A percentile compares a stretch with the other conserved stretches of the same genome.
phyloP scores from a whole-genome alignment of 2,113 vertebrate species.

The Archilochus colubris region DNA sequence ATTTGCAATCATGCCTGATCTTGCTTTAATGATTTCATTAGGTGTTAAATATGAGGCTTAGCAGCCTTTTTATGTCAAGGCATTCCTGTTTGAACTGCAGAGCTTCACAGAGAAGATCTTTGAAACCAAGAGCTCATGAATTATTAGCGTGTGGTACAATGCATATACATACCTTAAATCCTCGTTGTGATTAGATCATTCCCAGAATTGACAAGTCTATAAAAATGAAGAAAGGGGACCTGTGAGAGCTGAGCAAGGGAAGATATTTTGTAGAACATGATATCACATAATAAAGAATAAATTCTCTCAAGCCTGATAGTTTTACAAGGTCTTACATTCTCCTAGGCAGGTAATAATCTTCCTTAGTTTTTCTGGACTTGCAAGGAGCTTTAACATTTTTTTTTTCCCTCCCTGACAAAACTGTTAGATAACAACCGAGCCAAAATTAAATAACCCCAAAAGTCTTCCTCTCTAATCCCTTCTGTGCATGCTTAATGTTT shows the following conservation, averaged over 20 bases:
- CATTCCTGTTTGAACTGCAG: constrained; percentile 43
- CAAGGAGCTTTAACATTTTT: constrained; percentile 37
- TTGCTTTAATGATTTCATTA: constrained; percentile 64
- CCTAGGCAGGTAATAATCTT: constrained; percentile 71
- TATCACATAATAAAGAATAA: constrained; percentile 63
- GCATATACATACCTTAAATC: constrained; percentile 59
- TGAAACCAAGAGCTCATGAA: constrained; percentile 57
- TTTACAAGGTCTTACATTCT: constrained; percentile 61
- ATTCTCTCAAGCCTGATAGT: constrained; percentile 50
- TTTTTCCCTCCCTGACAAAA: constrained; percentile 37
- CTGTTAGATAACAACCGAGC: constrained; percentile 62
- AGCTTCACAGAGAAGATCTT: constrained; percentile 32
- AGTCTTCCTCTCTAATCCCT: constrained; percentile 75
- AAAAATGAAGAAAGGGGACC: constrained; percentile 58
- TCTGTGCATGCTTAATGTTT: constrained; percentile 78
- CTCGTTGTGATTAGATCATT: constrained; percentile 35
- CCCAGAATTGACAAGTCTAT: constrained; percentile 53
- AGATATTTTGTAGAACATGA: constrained; percentile 62
- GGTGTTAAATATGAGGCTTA: constrained; percentile 53
- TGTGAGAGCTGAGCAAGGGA: constrained; percentile 27
- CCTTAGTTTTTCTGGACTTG: constrained; percentile 9
- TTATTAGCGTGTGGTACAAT: constrained; percentile 53
- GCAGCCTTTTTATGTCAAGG: constrained; percentile 40
- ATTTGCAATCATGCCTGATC: constrained; percentile 33
- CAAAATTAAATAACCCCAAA: constrained; percentile 75